Base-by-base conservation (phyloP, 2,888 invertebrate species). In the Ochlodes sylvanus region DNA sequence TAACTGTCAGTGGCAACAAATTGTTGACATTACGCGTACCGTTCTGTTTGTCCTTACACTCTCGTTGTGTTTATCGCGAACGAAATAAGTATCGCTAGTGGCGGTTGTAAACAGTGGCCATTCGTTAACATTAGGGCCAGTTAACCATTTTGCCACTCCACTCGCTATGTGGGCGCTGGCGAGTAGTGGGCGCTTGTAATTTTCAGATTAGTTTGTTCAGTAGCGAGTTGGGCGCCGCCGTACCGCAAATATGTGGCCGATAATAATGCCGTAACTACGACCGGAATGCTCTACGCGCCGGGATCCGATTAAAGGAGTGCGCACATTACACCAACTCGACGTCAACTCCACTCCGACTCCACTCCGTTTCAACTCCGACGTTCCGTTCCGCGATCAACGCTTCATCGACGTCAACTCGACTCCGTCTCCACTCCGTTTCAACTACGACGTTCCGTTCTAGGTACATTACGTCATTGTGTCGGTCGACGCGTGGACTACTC, bases 131-230 rank as follows among this genome's bases (percentile, higher is more conserved):
- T 85, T 83, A 81, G 82, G 86, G 82, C 78, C 83, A 82, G 81
- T 82, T 81, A 79, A 75, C 75, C 83, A 82, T 81, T 82, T 81
- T 79, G 75, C 75, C 76, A 79, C 77, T 76, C 76, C 75, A 73
- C 76, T 77, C 74, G 66, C 38, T 38, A 12, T 70, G 38, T 66
- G 52, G 38, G 65, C 58, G 69, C 74, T 10, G 67, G 71, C 68
- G 69, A 64, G 76, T 10, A 34, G 50, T 21, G 32, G 32, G 73
- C 64, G 82, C 84, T 86, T 88, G 87, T 92, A 88, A 92, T 92
- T 92, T 91, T 85, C 90, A 90, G 90, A 92, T 92, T 92, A 92
- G 92, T 92, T 92, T 92, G 89, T 88, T 89, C 85, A 88, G 89
- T 79, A 84, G 83, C 85, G 82, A 84, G 84, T 79, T 75, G 77